Evolutionary conservation across 1,140 invertebrate genomes (phyloP), one percentile per base, ranked within the genome.

Genomic region (Drosophila elegans): DNA sequence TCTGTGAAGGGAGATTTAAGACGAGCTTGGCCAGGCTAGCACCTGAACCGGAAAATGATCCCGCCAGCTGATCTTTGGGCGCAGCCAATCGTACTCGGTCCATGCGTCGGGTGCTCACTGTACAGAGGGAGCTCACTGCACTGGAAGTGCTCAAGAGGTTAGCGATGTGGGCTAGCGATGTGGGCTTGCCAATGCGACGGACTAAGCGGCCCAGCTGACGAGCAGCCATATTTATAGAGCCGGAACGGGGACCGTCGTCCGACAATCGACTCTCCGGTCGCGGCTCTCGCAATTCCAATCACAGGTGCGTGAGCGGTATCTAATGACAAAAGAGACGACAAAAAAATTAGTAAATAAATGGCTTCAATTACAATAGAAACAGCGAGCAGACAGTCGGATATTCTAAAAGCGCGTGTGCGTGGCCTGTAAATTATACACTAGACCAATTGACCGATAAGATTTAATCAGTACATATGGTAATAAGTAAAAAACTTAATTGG

Each of bases 1-100:
- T 6, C 32, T 13, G 27, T 10, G 2, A 13, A 4, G 1, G 29
- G 1, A 73, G 71, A 64, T 61, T 60, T n/a, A 83, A 71, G 12
- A 85, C 74, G 21, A 80, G 49, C n/a, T 80, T 61, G 21, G 49
- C 48, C n/a, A 85, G 56, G 2, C 29, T 46, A 12, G 4, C 9
- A 11, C 29, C 29, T n/a, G 29, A 34, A 1, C n/a, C n/a, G 29
- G 29, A 32, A 7, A 7, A 32, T 2, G 4, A 2, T 16, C 2
- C 27, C 27, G 48, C 21, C 25, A 11, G 44, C 25, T 34, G 55
- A 4, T 67, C 36, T 9, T 2, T 38, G 10, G 36, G 10, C 9
- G 10, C 36, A 38, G 10, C 36, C 36, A 38, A 38, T 11, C 36
- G 44, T 9, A 34, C 6, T 16, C 49, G 38, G 0, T 49, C 39